Evolutionary conservation across 2,113 vertebrate species (phyloP).

Genomic region (Argyrosomus japonicus): DNA sequence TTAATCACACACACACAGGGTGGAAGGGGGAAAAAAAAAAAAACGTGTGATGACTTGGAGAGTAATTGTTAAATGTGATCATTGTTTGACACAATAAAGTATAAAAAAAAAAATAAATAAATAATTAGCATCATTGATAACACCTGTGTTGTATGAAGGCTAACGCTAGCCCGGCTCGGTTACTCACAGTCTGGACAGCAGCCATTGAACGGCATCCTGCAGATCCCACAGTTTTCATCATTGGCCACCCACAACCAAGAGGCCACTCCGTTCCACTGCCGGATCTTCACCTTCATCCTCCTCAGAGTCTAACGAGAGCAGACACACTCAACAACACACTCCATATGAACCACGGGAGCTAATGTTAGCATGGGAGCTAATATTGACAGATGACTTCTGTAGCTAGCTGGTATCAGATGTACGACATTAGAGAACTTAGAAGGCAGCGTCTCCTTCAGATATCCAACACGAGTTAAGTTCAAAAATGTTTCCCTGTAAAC

Average conservation of each 20-base stretch:
- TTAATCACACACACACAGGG: too few species aligned
- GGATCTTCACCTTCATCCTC: slow-evolving; percentile 93
- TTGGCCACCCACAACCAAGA: slow-evolving; percentile 98
- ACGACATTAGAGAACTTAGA: neutral
- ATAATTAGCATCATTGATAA: too few species aligned
- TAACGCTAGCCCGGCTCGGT: neutral
- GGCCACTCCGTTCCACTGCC: slow-evolving; percentile 94
- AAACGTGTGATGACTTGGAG: too few species aligned
- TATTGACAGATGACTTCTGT: neutral
- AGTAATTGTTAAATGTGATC: too few species aligned
- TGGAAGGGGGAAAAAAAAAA: too few species aligned
- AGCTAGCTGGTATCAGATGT: neutral
- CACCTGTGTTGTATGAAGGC: too few species aligned
- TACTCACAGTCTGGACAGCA: slow-evolving; percentile 97
- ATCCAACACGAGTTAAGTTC: neutral
- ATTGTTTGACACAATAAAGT: too few species aligned
- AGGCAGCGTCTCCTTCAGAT: neutral
- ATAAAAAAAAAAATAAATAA: too few species aligned
- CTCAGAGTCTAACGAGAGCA: slow-evolving; percentile 5
- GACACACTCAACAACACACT: neutral
- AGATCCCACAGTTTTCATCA: slow-evolving; percentile 97
- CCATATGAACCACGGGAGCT: neutral
- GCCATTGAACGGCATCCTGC: slow-evolving; percentile 95
- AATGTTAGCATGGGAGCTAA: slow-evolving; percentile 7
- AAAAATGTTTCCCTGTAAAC: accelerated